Conservation (phyloP, 2,888 invertebrate species). For the Scelioninae gen. 1 region DNA sequence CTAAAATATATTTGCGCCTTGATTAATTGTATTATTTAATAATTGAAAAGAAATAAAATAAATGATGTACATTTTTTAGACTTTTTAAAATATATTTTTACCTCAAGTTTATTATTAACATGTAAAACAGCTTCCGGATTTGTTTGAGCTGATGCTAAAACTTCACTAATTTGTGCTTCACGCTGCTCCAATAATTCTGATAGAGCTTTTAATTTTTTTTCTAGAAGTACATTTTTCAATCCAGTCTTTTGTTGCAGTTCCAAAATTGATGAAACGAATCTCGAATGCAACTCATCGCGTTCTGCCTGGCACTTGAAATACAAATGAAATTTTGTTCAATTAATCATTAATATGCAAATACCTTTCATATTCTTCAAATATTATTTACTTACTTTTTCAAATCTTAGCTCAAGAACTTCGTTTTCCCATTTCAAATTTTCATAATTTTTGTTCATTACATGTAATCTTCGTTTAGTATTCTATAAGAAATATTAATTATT, state of each 20-base stretch:
- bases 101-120: slow-evolving; percentile 87
- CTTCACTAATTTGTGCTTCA: slow-evolving; percentile 89
- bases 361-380: too few species aligned
- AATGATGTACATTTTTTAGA: too few species aligned
- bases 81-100: slow-evolving; percentile 71
- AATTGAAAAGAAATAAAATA: too few species aligned
- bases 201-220: slow-evolving; percentile 89
- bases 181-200: slow-evolving; percentile 88
- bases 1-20: too few species aligned
- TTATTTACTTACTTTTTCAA: slow-evolving; percentile 87
- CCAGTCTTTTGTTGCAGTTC: slow-evolving; percentile 95
- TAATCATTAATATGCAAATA: too few species aligned
- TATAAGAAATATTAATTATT: slow-evolving; percentile 74
- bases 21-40: too few species aligned
- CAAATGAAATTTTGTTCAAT: slow-evolving; percentile 14
- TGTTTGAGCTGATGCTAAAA: slow-evolving; percentile 86
- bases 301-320: slow-evolving; percentile 86
- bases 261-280: slow-evolving; percentile 92
- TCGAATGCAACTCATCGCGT: slow-evolving; percentile 90
- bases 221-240: slow-evolving; percentile 91
- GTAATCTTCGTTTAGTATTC: slow-evolving; percentile 85
- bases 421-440: slow-evolving; percentile 88
- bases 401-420: slow-evolving; percentile 90
- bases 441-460: slow-evolving; percentile 85
- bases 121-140: slow-evolving; percentile 85